Conservation (phyloP, 2,113 vertebrate species). For the Channa argus region DNA sequence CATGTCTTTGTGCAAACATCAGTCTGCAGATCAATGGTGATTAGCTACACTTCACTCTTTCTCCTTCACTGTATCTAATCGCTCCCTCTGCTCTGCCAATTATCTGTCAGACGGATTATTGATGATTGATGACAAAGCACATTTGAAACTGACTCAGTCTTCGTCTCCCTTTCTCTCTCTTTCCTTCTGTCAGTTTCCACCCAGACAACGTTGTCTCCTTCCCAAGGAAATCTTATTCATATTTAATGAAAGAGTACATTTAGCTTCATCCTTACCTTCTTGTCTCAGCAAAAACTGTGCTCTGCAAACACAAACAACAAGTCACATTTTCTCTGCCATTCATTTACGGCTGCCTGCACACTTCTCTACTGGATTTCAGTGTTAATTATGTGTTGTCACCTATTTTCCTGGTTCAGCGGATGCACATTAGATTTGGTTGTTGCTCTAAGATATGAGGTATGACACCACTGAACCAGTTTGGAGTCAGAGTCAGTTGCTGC, state of each 20-base stretch:
- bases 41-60: constrained; percentile 2
- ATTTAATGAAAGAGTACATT: constrained; percentile 60
- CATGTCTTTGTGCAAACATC: background rate
- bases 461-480: background rate
- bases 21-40: constrained; percentile 23
- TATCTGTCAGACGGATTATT: constrained; percentile 39
- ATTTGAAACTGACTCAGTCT: background rate
- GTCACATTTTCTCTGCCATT: constrained; percentile 28
- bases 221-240: constrained; percentile 53
- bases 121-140: constrained; percentile 47
- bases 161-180: background rate
- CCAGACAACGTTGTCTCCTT: constrained; percentile 1
- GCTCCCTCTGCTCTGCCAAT: background rate
- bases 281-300: constrained; percentile 16
- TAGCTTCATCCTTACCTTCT: constrained; percentile 3
- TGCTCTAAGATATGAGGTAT: constrained; percentile 17
- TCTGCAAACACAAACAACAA: constrained; percentile 25
- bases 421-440: background rate
- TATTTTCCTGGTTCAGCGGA: background rate
- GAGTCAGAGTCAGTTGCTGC: background rate
- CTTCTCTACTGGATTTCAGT: constrained; percentile 12
- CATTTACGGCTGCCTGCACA: constrained; percentile 19
- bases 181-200: background rate
- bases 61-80: background rate
- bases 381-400: constrained; percentile 16